Conservation (phyloP, 1,140 invertebrate genomes). For the Cotesia vestalis region DNA sequence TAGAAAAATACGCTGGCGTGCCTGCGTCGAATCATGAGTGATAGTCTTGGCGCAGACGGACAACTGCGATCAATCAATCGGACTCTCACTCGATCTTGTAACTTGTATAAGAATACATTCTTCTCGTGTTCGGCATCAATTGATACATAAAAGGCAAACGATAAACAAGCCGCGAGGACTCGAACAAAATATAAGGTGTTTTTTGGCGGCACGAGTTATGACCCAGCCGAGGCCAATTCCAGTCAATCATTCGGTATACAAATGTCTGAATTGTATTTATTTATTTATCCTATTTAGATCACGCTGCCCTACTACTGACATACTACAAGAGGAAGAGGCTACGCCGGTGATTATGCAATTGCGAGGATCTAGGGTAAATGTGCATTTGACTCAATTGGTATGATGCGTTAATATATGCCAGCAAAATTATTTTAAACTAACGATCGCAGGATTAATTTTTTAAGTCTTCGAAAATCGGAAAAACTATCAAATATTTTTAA, state of each 20-base stretch:
- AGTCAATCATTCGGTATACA: too few species aligned
- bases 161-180: too few species aligned
- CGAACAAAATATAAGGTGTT: neutral
- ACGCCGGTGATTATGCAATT: slow-evolving; percentile 58
- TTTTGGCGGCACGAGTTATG: neutral
- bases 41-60: neutral
- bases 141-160: slow-evolving; percentile 30
- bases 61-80: slow-evolving; percentile 33
- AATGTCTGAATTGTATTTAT: too few species aligned
- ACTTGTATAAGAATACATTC: slow-evolving; percentile 4
- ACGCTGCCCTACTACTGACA: too few species aligned
- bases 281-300: too few species aligned
- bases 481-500: too few species aligned
- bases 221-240: too few species aligned
- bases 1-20: slow-evolving; percentile 26
- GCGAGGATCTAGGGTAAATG: slow-evolving; percentile 62
- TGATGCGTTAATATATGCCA: slow-evolving; percentile 5
- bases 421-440: neutral
- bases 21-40: slow-evolving; percentile 30
- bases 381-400: slow-evolving; percentile 64
- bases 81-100: slow-evolving; percentile 24
- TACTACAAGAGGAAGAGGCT: slow-evolving; percentile 27
- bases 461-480: too few species aligned
- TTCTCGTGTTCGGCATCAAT: slow-evolving; percentile 31
- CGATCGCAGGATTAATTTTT: too few species aligned